Conservation (phyloP, 2,888 invertebrate species). For the Lasioglossum villosulum region DNA sequence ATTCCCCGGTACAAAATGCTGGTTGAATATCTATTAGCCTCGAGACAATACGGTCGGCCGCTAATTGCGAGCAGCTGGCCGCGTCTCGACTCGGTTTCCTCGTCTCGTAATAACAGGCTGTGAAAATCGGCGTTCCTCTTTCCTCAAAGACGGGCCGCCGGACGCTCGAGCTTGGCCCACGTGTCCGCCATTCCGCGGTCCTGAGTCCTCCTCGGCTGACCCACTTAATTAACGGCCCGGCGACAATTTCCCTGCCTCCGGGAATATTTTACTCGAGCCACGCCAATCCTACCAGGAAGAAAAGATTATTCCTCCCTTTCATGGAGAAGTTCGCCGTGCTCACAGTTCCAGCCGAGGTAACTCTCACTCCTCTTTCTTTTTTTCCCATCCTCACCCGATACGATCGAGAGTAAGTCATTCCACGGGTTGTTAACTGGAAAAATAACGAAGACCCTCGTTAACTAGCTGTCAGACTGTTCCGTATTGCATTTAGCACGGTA, state of each 20-base stretch:
- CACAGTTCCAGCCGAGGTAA: not conserved
- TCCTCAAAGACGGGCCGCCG: slow-evolving; percentile 1
- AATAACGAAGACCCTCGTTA: slow-evolving; percentile 38
- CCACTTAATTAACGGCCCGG: not conserved
- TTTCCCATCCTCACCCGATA: not conserved
- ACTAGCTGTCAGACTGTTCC: slow-evolving; percentile 10
- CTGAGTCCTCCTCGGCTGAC: slow-evolving; percentile 1
- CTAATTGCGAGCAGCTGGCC: slow-evolving; percentile 54
- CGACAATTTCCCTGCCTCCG: slow-evolving; percentile 1
- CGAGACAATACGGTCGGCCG: slow-evolving; percentile 32
- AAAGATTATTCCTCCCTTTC: not conserved
- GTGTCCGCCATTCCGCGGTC: slow-evolving; percentile 13
- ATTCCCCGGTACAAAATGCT: slow-evolving; percentile 38
- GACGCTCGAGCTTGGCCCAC: not conserved
- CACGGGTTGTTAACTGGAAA: slow-evolving; percentile 24
- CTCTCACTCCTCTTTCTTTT: not conserved
- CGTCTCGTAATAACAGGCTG: not conserved
- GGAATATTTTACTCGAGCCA: slow-evolving; percentile 1
- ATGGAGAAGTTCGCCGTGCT: not conserved
- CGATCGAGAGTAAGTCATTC: slow-evolving; percentile 39
- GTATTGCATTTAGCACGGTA: slow-evolving; percentile 3
- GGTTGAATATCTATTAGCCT: slow-evolving; percentile 49
- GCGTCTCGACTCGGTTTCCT: slow-evolving; percentile 19
- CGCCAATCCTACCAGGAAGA: not conserved
- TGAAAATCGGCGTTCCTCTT: slow-evolving; percentile 9